Conservation (phyloP, 2,888 invertebrate genomes). For the Epicampocera succincta region DNA sequence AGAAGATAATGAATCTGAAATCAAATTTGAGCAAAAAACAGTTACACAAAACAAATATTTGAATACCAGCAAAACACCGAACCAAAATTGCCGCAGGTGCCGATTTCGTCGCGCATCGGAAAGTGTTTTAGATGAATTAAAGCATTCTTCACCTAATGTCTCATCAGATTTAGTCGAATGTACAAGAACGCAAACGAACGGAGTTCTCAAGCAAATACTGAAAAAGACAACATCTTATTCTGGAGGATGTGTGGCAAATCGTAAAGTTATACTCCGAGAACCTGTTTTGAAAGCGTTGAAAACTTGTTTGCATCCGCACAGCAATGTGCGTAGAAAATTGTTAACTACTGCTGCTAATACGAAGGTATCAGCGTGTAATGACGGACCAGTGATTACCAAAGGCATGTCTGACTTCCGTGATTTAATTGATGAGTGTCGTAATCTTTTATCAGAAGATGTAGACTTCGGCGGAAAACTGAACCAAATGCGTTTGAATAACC, state of each 20-base stretch:
- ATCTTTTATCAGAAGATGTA: constrained; percentile 73
- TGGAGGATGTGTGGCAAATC: constrained; percentile 25
- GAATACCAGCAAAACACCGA: background rate
- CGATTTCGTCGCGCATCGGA: constrained; percentile 75
- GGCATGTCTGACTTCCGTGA: constrained; percentile 76
- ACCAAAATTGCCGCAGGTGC: constrained; percentile 71
- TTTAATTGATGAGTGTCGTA: constrained; percentile 77
- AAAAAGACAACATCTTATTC: constrained; percentile 66
- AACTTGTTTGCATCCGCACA: constrained; percentile 51
- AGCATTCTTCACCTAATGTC: constrained; percentile 61
- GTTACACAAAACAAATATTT: constrained; percentile 9
- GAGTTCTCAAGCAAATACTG: constrained; percentile 72
- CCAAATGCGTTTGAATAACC: constrained; percentile 68
- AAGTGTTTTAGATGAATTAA: constrained; percentile 76
- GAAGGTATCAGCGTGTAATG: background rate
- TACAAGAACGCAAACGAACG: constrained; percentile 45
- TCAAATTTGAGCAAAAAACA: background rate
- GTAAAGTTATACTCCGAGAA: constrained; percentile 73
- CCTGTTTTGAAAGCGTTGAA: constrained; percentile 72
- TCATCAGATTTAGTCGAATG: constrained; percentile 31
- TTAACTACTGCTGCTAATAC: background rate
- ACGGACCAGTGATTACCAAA: constrained; percentile 39
- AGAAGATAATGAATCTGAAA: background rate
- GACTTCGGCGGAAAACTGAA: constrained; percentile 71
- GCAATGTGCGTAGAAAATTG: constrained; percentile 39